Conservation (phyloP, 2,113 vertebrate genomes). For the Larimichthys crocea region DNA sequence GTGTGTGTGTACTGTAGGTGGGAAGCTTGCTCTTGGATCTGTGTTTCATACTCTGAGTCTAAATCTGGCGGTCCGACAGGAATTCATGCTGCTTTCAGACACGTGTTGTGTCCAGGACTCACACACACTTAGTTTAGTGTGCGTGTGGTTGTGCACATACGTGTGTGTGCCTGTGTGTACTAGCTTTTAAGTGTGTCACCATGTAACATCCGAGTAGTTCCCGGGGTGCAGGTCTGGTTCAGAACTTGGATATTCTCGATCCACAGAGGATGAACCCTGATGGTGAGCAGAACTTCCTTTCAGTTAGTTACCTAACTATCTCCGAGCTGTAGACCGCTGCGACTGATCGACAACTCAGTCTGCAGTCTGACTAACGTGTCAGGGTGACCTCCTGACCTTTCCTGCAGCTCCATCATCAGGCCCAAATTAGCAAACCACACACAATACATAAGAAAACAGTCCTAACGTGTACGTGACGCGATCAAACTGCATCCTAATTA, state of each 20-base stretch:
- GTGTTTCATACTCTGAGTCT: conserved; percentile 25
- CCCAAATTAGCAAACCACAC: too few species aligned
- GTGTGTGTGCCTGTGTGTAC: neutral
- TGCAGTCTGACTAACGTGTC: neutral
- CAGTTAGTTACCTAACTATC: too few species aligned
- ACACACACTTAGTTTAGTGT: conserved; percentile 4
- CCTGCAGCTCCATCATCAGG: neutral
- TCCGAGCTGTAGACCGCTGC: too few species aligned
- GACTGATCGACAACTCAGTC: neutral
- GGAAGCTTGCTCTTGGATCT: conserved; percentile 28
- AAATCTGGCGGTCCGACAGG: conserved; percentile 35
- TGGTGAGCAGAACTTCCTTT: too few species aligned
- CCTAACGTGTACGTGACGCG: too few species aligned
- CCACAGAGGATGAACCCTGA: neutral
- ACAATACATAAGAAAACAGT: neutral
- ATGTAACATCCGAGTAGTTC: neutral
- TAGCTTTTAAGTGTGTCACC: neutral
- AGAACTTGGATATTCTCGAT: neutral
- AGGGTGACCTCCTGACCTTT: neutral
- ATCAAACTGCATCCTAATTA: neutral
- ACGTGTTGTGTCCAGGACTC: neutral
- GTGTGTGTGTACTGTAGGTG: conserved; percentile 5
- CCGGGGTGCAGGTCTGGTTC: too few species aligned
- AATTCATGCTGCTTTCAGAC: conserved; percentile 32
- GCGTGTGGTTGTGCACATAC: neutral